phyloP scores from a whole-genome alignment of 2,888 invertebrate genomes.

The Smittia sp. region DNA sequence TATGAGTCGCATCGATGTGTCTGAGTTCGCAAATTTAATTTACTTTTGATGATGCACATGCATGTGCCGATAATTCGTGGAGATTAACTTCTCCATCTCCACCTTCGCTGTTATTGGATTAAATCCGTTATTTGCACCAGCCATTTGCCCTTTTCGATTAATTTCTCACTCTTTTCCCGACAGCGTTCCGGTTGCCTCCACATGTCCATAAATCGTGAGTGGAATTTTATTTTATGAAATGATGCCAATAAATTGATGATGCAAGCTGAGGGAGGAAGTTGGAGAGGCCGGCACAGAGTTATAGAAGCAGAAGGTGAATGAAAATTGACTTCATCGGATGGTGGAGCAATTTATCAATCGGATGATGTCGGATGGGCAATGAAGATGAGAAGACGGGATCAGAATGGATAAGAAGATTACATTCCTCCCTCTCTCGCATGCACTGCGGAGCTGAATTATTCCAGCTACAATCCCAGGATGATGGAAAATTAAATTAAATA shows the following conservation, averaged over 20 bases:
- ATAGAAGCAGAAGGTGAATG: background rate
- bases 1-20: background rate
- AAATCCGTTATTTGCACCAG: slow-evolving; percentile 6
- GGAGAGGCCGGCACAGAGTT: no score
- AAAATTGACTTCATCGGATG: slow-evolving; percentile 18
- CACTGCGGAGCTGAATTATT: background rate
- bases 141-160: slow-evolving; percentile 17
- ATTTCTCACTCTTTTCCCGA: background rate
- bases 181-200: background rate
- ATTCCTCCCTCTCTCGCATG: background rate
- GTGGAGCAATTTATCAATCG: slow-evolving; percentile 32
- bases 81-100: slow-evolving; percentile 1
- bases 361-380: background rate
- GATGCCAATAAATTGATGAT: slow-evolving; percentile 38
- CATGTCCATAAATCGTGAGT: slow-evolving; percentile 36
- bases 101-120: background rate
- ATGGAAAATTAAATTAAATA: slow-evolving; percentile 33
- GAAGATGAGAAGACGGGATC: background rate
- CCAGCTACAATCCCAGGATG: background rate
- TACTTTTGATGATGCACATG: slow-evolving; percentile 4
- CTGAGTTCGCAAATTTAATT: background rate
- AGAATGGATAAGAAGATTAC: slow-evolving; percentile 35
- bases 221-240: slow-evolving; percentile 37
- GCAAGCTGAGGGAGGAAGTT: background rate
- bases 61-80: background rate